These are phyloP conservation scores for Platycercus adscitus DNA, from an alignment of 2,113 vertebrate genomes.

Conservation along the genomic window DNA sequence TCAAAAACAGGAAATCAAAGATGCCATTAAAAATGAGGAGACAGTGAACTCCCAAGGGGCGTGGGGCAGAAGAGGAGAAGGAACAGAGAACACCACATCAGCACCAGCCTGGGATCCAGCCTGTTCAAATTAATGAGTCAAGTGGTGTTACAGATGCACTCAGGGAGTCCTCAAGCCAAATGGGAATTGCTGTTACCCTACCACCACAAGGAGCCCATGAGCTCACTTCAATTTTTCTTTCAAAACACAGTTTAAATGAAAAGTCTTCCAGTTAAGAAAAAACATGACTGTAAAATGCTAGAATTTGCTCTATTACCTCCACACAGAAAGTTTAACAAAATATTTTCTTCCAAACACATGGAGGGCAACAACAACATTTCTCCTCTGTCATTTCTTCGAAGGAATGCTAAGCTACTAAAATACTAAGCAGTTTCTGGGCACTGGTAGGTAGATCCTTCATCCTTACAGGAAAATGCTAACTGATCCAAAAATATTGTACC, in stretches of 20 bases:
- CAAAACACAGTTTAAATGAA: background rate
- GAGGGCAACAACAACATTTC: background rate
- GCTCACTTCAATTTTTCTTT: background rate
- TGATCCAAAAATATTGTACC: background rate
- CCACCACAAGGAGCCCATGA: background rate
- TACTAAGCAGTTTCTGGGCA: background rate
- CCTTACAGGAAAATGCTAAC: background rate
- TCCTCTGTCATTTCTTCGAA: background rate
- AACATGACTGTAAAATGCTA: background rate
- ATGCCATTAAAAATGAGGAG: background rate
- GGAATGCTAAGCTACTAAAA: background rate
- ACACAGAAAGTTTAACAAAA: background rate
- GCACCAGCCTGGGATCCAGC: background rate
- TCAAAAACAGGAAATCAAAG: background rate
- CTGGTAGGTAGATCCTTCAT: background rate
- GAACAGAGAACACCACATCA: background rate
- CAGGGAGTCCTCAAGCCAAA: background rate
- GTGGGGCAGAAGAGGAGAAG: background rate
- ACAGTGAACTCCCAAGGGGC: background rate
- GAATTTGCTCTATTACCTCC: background rate
- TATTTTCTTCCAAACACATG: background rate
- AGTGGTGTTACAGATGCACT: background rate
- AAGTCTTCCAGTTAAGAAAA: background rate
- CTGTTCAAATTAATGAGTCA: background rate
- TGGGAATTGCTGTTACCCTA: background rate